phyloP scores from a whole-genome alignment of 1,140 invertebrate genomes.

The Hydropsyche tenuis region DNA sequence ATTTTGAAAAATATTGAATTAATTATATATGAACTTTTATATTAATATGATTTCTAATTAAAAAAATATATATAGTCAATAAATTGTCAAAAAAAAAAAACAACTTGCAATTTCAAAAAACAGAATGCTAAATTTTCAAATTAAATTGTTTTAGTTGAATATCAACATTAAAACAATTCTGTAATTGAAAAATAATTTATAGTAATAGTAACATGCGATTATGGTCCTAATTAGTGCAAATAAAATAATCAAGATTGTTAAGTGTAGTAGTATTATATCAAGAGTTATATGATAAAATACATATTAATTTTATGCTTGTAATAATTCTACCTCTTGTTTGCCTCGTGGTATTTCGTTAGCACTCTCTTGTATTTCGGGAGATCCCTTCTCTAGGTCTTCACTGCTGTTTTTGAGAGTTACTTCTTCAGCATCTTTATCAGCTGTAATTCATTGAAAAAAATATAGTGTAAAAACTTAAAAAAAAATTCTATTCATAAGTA shows the following conservation, averaged over 20 bases:
- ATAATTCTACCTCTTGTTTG: slow-evolving; percentile 48
- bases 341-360: slow-evolving; percentile 45
- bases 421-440: slow-evolving; percentile 39
- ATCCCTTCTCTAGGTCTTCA: slow-evolving; percentile 32
- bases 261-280: slow-evolving; percentile 21
- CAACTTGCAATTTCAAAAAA: not conserved
- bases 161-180: not conserved
- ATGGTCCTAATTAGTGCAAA: slow-evolving; percentile 13
- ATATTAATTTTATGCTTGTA: slow-evolving; percentile 43
- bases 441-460: slow-evolving; percentile 27
- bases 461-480: not conserved
- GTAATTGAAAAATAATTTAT: slow-evolving; percentile 2
- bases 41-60: no score
- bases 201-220: slow-evolving; percentile 23
- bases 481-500: no score
- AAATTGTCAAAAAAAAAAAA: slow-evolving; percentile 13
- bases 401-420: slow-evolving; percentile 23
- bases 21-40: no score
- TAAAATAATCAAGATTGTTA: not conserved
- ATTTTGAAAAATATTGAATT: no score
- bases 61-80: slow-evolving; percentile 26
- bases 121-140: slow-evolving; percentile 16
- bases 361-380: slow-evolving; percentile 42
- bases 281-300: not conserved
- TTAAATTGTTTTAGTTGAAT: not conserved